A percentile compares a stretch with the other conserved stretches of the same genome.
phyloP scores from a whole-genome alignment of 2,113 vertebrate genomes.

The Plecturocebus donacophilus region DNA sequence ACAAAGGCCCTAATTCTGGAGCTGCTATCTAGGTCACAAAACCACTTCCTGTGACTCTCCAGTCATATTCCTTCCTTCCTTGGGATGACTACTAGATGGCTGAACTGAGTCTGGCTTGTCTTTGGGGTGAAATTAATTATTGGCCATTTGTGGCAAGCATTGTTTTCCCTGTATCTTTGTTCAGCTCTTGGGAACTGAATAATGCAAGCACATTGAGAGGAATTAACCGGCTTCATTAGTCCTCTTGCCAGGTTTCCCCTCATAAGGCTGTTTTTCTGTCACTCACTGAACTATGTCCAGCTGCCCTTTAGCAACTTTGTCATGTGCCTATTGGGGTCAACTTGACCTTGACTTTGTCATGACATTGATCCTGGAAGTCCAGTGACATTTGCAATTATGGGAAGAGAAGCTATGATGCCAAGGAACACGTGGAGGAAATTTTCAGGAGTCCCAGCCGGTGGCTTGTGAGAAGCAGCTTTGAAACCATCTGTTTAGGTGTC shows the following conservation, averaged over 20 bases:
- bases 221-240: not conserved
- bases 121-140: too few species aligned
- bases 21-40: not conserved
- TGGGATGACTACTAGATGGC: not conserved
- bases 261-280: not conserved
- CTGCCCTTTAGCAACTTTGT: not conserved
- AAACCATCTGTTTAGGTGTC: not conserved
- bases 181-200: not conserved
- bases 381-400: not conserved
- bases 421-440: not conserved
- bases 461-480: not conserved
- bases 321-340: fast-evolving
- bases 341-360: conserved; percentile 20
- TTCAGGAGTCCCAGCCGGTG: not conserved
- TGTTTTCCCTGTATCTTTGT: not conserved
- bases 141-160: not conserved
- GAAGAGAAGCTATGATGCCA: not conserved
- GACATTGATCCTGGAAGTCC: not conserved
- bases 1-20: not conserved
- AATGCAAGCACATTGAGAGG: not conserved
- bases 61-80: not conserved
- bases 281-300: not conserved
- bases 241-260: not conserved
- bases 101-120: not conserved
- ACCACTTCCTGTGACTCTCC: not conserved